Evolutionary conservation across 2,797 vertebrate genomes (phyloP).

Genomic region (Onychomys leucogaster): DNA sequence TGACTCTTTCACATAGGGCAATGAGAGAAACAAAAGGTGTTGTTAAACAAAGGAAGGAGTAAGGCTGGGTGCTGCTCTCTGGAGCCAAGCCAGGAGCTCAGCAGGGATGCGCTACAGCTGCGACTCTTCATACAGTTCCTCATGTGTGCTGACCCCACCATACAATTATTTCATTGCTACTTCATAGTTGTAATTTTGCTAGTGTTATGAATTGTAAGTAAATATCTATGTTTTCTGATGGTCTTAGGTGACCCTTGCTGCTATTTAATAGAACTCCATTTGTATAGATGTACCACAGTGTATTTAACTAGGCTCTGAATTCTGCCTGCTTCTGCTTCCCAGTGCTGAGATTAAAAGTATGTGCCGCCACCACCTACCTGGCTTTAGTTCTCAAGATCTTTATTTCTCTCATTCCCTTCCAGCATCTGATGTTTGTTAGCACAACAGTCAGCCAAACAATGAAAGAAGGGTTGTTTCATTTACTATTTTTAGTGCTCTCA

Average conservation of each 20-base stretch:
- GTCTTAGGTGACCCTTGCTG: neutral
- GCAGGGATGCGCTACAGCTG: too few species aligned
- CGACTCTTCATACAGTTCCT: neutral
- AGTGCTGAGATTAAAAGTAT: neutral
- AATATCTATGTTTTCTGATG: neutral
- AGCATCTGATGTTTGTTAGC: slow-evolving; percentile 39
- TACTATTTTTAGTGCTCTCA: slow-evolving; percentile 28
- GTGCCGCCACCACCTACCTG: neutral
- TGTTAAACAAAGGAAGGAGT: too few species aligned
- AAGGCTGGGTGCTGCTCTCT: too few species aligned
- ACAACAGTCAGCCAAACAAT: slow-evolving; percentile 4
- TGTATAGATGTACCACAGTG: neutral
- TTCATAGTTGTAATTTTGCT: neutral
- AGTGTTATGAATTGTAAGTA: neutral
- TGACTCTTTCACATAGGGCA: too few species aligned
- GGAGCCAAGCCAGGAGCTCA: too few species aligned
- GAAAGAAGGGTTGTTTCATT: slow-evolving; percentile 41
- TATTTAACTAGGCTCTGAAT: neutral
- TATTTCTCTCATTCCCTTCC: slow-evolving; percentile 38
- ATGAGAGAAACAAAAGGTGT: too few species aligned
- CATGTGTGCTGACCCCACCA: neutral
- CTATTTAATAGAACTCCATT: neutral
- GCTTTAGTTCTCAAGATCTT: slow-evolving; percentile 39
- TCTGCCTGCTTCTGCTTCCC: neutral
- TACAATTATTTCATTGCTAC: neutral